A percentile compares a stretch with the other conserved stretches of the same genome.
Evolutionary conservation across 2,888 invertebrate species (phyloP).

Genomic region (Drosophila subquinaria): DNA sequence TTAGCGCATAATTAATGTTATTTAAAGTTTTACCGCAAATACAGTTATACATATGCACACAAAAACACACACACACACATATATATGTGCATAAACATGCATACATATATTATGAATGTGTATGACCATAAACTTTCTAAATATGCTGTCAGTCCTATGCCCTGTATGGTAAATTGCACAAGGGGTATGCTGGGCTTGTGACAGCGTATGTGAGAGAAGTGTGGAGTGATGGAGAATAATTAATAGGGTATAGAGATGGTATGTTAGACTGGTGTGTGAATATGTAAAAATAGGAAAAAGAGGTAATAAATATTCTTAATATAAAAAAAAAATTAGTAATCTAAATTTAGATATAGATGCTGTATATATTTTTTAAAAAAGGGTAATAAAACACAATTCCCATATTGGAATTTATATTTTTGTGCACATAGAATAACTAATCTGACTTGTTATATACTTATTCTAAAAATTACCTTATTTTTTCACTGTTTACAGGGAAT

Average conservation of each 20-base stretch:
- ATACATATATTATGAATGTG: conserved; percentile 32
- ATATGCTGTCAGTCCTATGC: conserved; percentile 53
- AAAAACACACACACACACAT: neutral
- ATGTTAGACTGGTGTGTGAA: neutral
- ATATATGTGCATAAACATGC: neutral
- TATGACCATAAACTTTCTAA: conserved; percentile 58
- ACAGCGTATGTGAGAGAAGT: neutral
- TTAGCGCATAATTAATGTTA: conserved; percentile 65
- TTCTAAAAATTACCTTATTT: neutral
- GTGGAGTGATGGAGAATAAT: too few species aligned
- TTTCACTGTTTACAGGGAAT: conserved; percentile 18
- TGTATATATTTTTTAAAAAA: neutral
- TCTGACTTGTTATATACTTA: neutral
- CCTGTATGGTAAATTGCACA: neutral
- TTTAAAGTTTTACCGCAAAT: conserved; percentile 53
- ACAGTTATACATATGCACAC: conserved; percentile 4
- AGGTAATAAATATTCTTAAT: too few species aligned
- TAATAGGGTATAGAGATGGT: neutral
- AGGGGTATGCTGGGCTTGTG: conserved; percentile 1
- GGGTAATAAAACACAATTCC: too few species aligned
- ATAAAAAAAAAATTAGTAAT: neutral
- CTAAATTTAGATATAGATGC: neutral
- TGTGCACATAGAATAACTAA: too few species aligned
- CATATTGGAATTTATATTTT: too few species aligned
- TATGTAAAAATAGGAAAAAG: neutral